Evolutionary conservation across 2,797 vertebrate species (phyloP).

Genomic region (Myotis myotis): DNA sequence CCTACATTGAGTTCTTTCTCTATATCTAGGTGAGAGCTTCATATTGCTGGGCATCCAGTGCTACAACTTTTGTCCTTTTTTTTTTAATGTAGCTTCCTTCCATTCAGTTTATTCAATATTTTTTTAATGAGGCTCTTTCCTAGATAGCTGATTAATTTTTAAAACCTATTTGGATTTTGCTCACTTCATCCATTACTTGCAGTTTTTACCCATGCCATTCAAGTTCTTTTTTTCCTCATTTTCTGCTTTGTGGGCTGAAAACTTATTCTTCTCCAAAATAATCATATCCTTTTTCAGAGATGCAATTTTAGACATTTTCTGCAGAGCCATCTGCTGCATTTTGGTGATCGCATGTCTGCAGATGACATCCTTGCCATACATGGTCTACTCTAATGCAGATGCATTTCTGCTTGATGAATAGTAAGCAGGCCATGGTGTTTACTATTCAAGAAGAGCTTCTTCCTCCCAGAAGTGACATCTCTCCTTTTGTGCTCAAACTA

Average conservation of each 20-base stretch:
- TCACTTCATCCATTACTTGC: conserved; percentile 88
- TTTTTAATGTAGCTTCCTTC: conserved; percentile 88
- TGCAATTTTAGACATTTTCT: conserved; percentile 91
- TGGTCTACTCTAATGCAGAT: conserved; percentile 86
- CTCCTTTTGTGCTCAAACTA: conserved; percentile 81
- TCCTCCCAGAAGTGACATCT: conserved; percentile 78
- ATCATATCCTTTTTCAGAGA: conserved; percentile 93
- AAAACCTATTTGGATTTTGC: conserved; percentile 87
- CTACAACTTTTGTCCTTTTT: conserved; percentile 88
- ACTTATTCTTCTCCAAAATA: conserved; percentile 93
- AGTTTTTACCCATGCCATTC: conserved; percentile 88
- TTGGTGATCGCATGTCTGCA: conserved; percentile 92
- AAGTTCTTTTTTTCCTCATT: conserved; percentile 91
- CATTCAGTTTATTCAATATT: conserved; percentile 87
- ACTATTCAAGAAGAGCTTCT: conserved; percentile 78
- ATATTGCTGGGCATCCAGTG: conserved; percentile 76
- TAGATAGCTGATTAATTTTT: conserved; percentile 87
- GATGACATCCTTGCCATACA: conserved; percentile 87
- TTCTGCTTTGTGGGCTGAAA: conserved; percentile 88
- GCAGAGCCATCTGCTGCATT: conserved; percentile 90
- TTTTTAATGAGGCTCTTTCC: conserved; percentile 52
- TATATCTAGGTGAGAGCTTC: accelerated
- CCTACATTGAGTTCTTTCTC: accelerated
- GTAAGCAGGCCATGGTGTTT: conserved; percentile 84
- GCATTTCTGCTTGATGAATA: conserved; percentile 87